These are phyloP conservation scores for Pygoscelis antarcticus DNA, from an alignment of 2,113 vertebrate genomes.

Conservation along the genomic window DNA sequence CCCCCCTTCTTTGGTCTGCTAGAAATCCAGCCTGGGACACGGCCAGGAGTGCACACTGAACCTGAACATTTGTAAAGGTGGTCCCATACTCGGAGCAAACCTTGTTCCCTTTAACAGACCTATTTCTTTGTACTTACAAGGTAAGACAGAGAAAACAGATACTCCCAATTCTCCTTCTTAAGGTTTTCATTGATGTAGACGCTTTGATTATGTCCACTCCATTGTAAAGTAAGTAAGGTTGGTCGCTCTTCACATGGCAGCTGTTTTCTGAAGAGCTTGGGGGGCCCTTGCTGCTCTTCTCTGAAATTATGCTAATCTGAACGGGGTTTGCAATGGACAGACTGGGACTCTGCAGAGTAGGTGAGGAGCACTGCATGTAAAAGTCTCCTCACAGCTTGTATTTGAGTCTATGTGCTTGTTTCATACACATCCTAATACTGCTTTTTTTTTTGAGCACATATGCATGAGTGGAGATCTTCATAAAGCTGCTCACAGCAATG, in stretches of 20 bases:
- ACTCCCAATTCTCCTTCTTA: neutral
- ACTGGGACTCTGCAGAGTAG: neutral
- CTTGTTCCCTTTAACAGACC: neutral
- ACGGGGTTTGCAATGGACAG: neutral
- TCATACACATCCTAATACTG: neutral
- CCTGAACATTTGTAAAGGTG: neutral
- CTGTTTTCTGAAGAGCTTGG: neutral
- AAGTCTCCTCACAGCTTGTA: neutral
- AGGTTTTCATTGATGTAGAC: neutral
- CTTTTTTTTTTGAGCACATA: neutral
- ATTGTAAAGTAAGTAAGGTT: neutral
- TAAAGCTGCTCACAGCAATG: neutral
- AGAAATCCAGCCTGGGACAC: neutral
- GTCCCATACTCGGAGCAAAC: neutral
- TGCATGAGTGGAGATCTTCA: neutral
- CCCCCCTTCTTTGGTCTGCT: neutral
- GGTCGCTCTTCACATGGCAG: neutral
- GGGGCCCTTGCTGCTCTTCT: neutral
- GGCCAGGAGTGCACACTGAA: neutral
- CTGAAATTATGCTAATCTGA: neutral
- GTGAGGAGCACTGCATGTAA: neutral
- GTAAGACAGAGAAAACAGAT: neutral
- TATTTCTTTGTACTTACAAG: neutral
- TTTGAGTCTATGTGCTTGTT: neutral
- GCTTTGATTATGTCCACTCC: neutral